phyloP scores from a whole-genome alignment of 2,113 vertebrate genomes.

The Lepisosteus osseus region DNA sequence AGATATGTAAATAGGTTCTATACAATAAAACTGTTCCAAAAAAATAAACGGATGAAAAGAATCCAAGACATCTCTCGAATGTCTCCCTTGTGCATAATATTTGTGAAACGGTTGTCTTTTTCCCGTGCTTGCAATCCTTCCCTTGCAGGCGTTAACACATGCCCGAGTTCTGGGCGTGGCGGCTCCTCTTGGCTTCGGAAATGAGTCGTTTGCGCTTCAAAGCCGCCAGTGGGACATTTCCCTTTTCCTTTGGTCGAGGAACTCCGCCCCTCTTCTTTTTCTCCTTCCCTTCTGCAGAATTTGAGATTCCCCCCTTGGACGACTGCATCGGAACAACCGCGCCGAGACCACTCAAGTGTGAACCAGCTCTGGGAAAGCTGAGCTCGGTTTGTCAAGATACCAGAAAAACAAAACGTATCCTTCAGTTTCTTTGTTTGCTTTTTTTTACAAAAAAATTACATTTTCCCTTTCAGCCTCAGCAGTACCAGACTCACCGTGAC shows the following conservation, averaged over 20 bases:
- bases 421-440: constrained; percentile 44
- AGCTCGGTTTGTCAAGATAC: constrained; percentile 52
- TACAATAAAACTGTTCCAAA: constrained; percentile 92
- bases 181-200: constrained; percentile 45
- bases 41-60: constrained; percentile 87
- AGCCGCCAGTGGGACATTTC: constrained; percentile 77
- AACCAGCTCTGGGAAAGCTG: constrained; percentile 48
- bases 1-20: constrained; percentile 95
- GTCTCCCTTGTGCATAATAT: constrained; percentile 96
- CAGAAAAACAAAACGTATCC: constrained; percentile 47
- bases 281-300: constrained; percentile 30
- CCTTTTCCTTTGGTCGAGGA: constrained; percentile 60
- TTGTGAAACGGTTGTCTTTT: constrained; percentile 57
- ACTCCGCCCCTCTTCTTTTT: constrained; percentile 39
- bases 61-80: constrained; percentile 85
- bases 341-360: constrained; percentile 53
- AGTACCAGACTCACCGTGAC: constrained; percentile 34
- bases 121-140: constrained; percentile 56
- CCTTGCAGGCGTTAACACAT: constrained; percentile 74
- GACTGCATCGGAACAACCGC: constrained; percentile 51
- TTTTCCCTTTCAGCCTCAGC: constrained; percentile 26
- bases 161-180: constrained; percentile 75
- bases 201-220: constrained; percentile 55
- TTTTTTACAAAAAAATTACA: constrained; percentile 33
- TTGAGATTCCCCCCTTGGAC: constrained; percentile 41